These are phyloP conservation scores for Condylura cristata DNA, from an alignment of 2,113 vertebrate genomes.

Conservation along the genomic window DNA sequence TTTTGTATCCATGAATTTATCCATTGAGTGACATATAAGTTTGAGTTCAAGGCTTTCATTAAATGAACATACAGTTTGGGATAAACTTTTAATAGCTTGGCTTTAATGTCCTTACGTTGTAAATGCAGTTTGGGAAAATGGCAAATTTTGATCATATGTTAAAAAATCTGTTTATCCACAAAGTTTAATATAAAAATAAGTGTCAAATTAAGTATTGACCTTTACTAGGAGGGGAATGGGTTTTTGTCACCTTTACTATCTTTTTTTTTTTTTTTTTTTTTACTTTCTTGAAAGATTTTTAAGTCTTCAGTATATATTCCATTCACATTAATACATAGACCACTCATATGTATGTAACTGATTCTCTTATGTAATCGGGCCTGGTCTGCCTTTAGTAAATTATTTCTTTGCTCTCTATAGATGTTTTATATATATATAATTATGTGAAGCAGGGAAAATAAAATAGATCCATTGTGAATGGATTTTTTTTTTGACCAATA, in stretches of 20 bases:
- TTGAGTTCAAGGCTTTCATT: not conserved
- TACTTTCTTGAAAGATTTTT: not conserved
- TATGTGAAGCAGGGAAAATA: not conserved
- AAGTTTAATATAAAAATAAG: slow-evolving; percentile 4
- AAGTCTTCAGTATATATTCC: not conserved
- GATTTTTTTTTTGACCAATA: not conserved
- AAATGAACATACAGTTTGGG: not conserved
- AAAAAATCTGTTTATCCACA: not conserved
- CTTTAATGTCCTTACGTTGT: not conserved
- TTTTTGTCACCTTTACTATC: not conserved
- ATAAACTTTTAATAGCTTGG: slow-evolving; percentile 13
- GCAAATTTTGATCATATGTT: not conserved
- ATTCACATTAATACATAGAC: no score
- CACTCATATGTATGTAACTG: no score
- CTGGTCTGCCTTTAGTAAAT: not conserved
- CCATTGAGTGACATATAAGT: not conserved
- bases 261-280: slow-evolving; percentile 5
- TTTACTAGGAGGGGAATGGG: not conserved
- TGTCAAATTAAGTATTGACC: not conserved
- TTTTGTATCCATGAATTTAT: not conserved
- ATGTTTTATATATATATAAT: not conserved
- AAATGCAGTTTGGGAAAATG: not conserved
- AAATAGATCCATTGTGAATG: not conserved
- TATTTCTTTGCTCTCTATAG: not conserved
- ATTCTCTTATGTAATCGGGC: not conserved